phyloP scores from a whole-genome alignment of 2,113 vertebrate genomes.

The Odocoileus hemionus region DNA sequence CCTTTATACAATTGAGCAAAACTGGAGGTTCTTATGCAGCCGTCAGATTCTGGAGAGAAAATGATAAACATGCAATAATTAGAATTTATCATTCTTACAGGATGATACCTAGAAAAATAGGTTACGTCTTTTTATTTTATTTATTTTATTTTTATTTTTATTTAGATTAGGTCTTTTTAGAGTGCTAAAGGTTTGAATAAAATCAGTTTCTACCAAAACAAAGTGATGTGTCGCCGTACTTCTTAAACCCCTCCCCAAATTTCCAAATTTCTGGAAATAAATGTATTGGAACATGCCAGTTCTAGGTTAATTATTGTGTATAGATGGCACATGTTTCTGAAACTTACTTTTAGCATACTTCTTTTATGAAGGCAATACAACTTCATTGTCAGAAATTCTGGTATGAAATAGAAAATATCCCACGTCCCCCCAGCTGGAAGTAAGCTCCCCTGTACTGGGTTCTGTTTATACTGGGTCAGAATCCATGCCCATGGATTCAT shows the following conservation, averaged over 20 bases:
- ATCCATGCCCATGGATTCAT: neutral
- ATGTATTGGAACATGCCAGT: neutral
- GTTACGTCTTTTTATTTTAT: neutral
- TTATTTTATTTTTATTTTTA: too few species aligned
- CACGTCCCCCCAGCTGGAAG: neutral
- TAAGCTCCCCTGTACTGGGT: neutral
- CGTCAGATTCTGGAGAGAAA: slow-evolving; percentile 1
- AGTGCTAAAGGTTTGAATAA: neutral
- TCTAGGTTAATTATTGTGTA: neutral
- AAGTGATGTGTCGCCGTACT: neutral
- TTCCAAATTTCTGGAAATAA: neutral
- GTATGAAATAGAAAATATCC: neutral
- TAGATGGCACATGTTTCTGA: neutral
- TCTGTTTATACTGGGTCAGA: neutral
- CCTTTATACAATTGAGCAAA: neutral
- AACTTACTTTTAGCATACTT: neutral
- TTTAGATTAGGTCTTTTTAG: neutral
- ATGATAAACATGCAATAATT: neutral
- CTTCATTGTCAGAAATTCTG: neutral
- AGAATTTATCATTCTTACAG: neutral
- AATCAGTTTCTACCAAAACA: neutral
- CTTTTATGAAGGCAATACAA: neutral
- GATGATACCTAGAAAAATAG: neutral
- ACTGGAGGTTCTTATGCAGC: neutral
- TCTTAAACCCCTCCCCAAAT: neutral